Conservation (phyloP, 30 jellyfish, hydroid and myxozoan species). For the Pseudorhiza aurosa region DNA sequence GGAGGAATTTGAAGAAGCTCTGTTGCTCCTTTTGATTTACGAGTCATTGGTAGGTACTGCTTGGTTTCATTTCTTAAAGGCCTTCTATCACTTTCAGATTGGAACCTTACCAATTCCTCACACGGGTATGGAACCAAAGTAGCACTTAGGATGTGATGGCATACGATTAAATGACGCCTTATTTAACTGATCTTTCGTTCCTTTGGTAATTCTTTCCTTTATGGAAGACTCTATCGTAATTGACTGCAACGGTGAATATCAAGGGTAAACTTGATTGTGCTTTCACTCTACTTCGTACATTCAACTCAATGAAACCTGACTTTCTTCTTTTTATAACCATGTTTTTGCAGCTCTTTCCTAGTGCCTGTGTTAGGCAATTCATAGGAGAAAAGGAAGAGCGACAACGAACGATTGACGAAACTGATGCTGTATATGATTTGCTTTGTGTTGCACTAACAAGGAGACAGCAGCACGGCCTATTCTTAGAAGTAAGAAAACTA, state of each 20-base stretch:
- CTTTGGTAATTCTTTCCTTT: too few species aligned
- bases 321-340: too few species aligned
- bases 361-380: constrained; percentile 50
- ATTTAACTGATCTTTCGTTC: too few species aligned
- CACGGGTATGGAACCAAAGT: too few species aligned
- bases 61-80: background rate
- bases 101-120: too few species aligned
- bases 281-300: too few species aligned
- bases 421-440: constrained; percentile 50
- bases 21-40: constrained; percentile 68
- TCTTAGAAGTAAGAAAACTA: constrained; percentile 75
- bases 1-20: constrained; percentile 82
- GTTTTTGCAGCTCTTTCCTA: constrained; percentile 53
- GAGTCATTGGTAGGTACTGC: constrained; percentile 74
- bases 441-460: constrained; percentile 60
- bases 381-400: constrained; percentile 29
- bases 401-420: constrained; percentile 47
- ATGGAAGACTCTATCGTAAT: too few species aligned
- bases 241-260: too few species aligned
- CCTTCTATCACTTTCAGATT: background rate
- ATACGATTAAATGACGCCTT: too few species aligned
- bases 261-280: too few species aligned
- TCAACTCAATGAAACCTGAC: background rate
- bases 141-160: too few species aligned
- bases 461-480: constrained; percentile 56